Evolutionary conservation across 30 jellyfish, hydroid and myxozoan species (phyloP).

Genomic region (Cassiopea andromeda): DNA sequence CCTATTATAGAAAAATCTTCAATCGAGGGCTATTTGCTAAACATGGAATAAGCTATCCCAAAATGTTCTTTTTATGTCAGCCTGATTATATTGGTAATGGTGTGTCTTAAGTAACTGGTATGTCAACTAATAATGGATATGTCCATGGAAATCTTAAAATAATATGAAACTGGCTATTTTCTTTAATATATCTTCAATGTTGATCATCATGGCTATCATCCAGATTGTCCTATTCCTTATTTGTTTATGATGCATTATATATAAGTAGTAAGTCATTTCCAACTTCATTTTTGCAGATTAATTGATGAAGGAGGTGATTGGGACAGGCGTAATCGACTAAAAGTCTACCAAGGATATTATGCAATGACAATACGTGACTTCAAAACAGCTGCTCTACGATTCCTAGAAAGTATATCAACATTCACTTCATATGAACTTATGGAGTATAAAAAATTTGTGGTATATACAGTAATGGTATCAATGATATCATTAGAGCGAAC

Average conservation of each 20-base stretch:
- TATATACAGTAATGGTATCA: constrained; percentile 80
- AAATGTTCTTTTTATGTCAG: too few relatives aligned
- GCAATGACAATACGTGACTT: constrained; percentile 90
- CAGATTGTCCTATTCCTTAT: not conserved
- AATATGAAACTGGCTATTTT: too few relatives aligned
- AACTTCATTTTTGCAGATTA: too few relatives aligned
- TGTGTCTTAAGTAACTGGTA: too few relatives aligned
- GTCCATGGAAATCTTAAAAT: too few relatives aligned
- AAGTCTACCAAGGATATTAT: constrained; percentile 95
- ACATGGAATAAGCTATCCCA: too few relatives aligned
- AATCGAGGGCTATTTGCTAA: too few relatives aligned
- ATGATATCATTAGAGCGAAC: constrained; percentile 85
- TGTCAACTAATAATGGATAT: too few relatives aligned
- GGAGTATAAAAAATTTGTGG: constrained; percentile 87
- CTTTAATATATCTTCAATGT: too few relatives aligned
- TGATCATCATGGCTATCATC: not conserved
- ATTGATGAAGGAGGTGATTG: constrained; percentile 99
- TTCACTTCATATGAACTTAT: constrained; percentile 94
- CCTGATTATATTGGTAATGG: too few relatives aligned
- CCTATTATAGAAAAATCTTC: too few relatives aligned
- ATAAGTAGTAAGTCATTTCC: too few relatives aligned
- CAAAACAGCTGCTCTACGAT: constrained; percentile 86
- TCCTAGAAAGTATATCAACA: constrained; percentile 96
- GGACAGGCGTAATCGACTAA: constrained; percentile 98
- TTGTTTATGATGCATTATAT: not conserved